A percentile compares a stretch with the other conserved stretches of the same genome.
These are phyloP conservation scores for Labeo catla DNA, from an alignment of 2,113 vertebrate genomes.

Conservation along the genomic window DNA sequence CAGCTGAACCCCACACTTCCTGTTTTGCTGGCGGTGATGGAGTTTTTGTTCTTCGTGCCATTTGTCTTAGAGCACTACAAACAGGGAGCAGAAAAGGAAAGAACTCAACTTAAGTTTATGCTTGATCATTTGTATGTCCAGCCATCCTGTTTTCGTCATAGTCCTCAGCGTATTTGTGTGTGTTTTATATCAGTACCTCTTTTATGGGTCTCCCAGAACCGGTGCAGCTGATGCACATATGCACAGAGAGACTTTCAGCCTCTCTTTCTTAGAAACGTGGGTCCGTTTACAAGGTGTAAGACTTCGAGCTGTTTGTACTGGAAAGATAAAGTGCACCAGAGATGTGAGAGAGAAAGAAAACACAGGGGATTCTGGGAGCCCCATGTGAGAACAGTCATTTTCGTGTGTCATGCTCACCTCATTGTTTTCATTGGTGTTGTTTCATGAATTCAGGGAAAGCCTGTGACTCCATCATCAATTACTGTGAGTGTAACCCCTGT, in stretches of 20 bases:
- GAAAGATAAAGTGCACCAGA: constrained; percentile 60
- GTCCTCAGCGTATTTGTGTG: constrained; percentile 2
- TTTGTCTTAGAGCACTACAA: constrained; percentile 61
- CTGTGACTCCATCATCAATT: constrained; percentile 93
- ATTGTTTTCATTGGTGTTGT: constrained; percentile 80
- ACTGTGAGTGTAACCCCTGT: constrained; percentile 98
- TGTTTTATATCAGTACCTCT: neutral
- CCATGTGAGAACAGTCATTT: constrained; percentile 48
- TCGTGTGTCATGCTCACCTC: constrained; percentile 69
- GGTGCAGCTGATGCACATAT: constrained; percentile 27
- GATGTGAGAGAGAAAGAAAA: constrained; percentile 51
- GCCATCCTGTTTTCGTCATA: constrained; percentile 31
- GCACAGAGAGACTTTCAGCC: constrained; percentile 38
- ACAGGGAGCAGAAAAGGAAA: constrained; percentile 56
- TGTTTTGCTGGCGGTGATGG: constrained; percentile 76
- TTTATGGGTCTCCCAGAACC: constrained; percentile 50
- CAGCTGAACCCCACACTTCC: constrained; percentile 79
- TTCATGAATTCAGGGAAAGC: constrained; percentile 89
- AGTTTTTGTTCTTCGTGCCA: constrained; percentile 74
- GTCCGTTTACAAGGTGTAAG: constrained; percentile 56
- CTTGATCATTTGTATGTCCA: constrained; percentile 36
- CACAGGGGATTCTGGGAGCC: constrained; percentile 49
- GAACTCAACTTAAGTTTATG: constrained; percentile 47
- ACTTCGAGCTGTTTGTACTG: constrained; percentile 59
- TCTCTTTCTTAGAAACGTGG: constrained; percentile 34